These are phyloP conservation scores for Protodeltote pygarga DNA, from an alignment of 2,888 invertebrate genomes.

Conservation along the genomic window DNA sequence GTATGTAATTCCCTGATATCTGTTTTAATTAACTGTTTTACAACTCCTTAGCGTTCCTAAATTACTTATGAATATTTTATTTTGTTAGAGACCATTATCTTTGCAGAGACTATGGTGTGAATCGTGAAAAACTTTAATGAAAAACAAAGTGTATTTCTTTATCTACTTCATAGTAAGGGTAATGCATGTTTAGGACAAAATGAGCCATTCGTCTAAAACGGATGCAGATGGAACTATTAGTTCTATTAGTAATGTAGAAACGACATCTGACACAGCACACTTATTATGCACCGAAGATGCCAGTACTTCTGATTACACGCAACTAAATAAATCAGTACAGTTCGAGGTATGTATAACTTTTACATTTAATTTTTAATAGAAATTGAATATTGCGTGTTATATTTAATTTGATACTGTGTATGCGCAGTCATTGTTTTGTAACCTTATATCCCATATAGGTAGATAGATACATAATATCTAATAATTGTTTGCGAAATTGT, in stretches of 20 bases:
- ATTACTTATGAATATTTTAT: background rate
- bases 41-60: too few species aligned
- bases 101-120: too few species aligned
- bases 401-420: background rate
- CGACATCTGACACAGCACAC: slow-evolving; percentile 76
- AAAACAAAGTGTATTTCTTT: too few species aligned
- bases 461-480: background rate
- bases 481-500: slow-evolving; percentile 13
- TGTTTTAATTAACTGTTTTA: too few species aligned
- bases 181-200: slow-evolving; percentile 46
- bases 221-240: slow-evolving; percentile 60
- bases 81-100: too few species aligned
- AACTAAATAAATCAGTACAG: slow-evolving; percentile 66
- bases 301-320: slow-evolving; percentile 71
- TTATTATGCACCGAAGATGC: slow-evolving; percentile 74
- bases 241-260: slow-evolving; percentile 54
- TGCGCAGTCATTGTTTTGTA: background rate
- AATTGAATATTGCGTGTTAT: background rate
- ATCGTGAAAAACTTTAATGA: background rate
- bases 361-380: background rate
- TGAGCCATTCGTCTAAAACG: slow-evolving; percentile 64
- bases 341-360: slow-evolving; percentile 61
- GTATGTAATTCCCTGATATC: too few species aligned
- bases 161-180: too few species aligned
- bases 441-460: too few species aligned